Evolutionary conservation across 2,113 vertebrate genomes (phyloP), one percentile per base, ranked within the genome.

Genomic region (Hemiscyllium ocellatum): DNA sequence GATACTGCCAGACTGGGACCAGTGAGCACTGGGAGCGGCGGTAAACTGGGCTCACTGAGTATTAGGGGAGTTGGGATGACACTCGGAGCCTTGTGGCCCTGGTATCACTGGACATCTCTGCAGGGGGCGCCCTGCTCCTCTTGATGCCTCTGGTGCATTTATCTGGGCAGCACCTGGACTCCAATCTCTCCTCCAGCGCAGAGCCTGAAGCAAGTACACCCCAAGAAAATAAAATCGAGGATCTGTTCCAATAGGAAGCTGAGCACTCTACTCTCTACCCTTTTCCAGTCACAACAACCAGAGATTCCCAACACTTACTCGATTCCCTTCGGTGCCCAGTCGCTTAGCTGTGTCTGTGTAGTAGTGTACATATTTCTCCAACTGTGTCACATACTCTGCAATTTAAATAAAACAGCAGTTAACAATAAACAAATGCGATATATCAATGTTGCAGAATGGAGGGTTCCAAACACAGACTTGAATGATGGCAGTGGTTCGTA

Each of bases 321-420:
- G 97, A 96, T 98, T 98, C 96, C 98, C 98, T 29, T 98, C 98
- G 2, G 85, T 98, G 96, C 98, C 98, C 78, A 97, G 97, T 96
- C 97, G 98, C 95, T 98, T 98, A 5, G 98, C 98, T 0, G 98
- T 98, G 0, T 99, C 98, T 0, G 97, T 96, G 1, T 99, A 98
- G 96, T 98, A 98, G 52, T 98, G 97, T 50, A 96, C 96, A 76
- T 98, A 98, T 12, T 97, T 97, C 33, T 96, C 97, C 96, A 99
- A 97, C 96, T 98, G 98, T 0, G 96, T 96, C 42, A 98, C 96
- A 95, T 99, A 99, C 96, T 98, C 98, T 99, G 96, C 3, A 83
- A 29, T 24, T 61, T 19, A 56, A 42, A 80, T 33, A 76, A 72
- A 65, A 52, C 37, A 7, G 15, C 37, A n/a, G 3, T 52, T 52